Base-by-base conservation (phyloP, 30 jellyfish, hydroid and myxozoan species). In the Phacellophora camtschatica region DNA sequence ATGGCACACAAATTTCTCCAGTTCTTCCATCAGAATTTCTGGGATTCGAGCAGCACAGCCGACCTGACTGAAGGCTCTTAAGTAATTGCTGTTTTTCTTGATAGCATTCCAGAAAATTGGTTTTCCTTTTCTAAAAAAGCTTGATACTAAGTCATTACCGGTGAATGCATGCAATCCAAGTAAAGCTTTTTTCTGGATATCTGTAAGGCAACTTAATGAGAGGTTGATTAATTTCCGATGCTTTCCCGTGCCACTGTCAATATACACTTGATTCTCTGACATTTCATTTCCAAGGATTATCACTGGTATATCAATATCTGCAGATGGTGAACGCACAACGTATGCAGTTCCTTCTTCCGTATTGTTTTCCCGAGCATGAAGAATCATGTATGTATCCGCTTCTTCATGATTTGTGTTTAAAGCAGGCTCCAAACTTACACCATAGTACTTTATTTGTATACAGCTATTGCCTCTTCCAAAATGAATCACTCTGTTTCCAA, bases 301-400 rank as follows among this genome's bases (percentile, higher is more conserved):
- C 56, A 43, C 56, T 43, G 56, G 56, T 43, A 43, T 43, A 43
- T 43, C 56, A 43, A 43, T 43, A 43, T 43, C 56, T 43, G 56
- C 56, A 43, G 56, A 43, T 43, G 56, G 56, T 43, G 56, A 43
- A 46, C 37, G 84, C 71, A 49, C 53, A 71, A 49, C 84, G 69
- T 42, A 71, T 20, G 84, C 84, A 45, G 84, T 46, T 33, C 55
- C 71, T 71, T 54, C 84, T 71, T 71, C 59, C 71, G 31, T 48
- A 71, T 71, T 71, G 72, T 71, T 71, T 71, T 42, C 56, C 56
- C 31, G 57, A 2, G 84, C 71, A 71, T 71, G 84, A 30, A 24
- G 84, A 71, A 71, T 71, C 84, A 71, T 71, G 51, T 71, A 71
- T 71, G 84, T 71, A 71, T 71, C 84, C 35, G 84, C 84, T 22